Base-by-base conservation (phyloP, 2,797 vertebrate species). In the Cyprinodon diabolis region DNA sequence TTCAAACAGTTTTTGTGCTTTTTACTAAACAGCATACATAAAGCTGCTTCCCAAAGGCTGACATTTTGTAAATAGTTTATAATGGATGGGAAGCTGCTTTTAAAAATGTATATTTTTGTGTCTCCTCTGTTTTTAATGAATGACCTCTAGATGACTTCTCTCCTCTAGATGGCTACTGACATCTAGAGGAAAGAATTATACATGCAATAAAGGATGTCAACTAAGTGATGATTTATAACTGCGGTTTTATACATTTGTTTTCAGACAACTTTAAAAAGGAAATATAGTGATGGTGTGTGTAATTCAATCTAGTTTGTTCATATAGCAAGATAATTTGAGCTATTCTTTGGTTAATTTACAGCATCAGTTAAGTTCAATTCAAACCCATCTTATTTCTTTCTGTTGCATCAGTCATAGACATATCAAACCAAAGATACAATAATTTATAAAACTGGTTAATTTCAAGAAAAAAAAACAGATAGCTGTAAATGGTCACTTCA, bases 181-280 rank as follows among this genome's bases (percentile, higher is more conserved):
- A 89, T 84, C 93, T 92, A 90, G 84, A 81, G 90, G 91, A 72
- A 0, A 57, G n/a, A 49, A 47, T 0, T 65, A 3, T 54, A 71
- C 73, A 49, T 82, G 74, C 85, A 88, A 3, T 65, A 14, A 6
- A 1, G 2, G 5, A 51, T 7, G 19, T 21, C 5, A 19, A 8
- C 49, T 51, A 43, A 43, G 40, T 5, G 40, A 1, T 8, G 4
- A 43, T 43, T 43, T 43, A 5, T 43, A 43, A 43, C 40, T 43
- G 40, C 7, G 40, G 40, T 43, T 43, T 43, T 43, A 43, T 40
- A 11, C 17, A 52, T 52, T 52, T 52, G 4, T 37, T 21, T 12
- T 6, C 4, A 43, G 17, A 62, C 2, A 62, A 62, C 49, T 15
- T 4, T 17, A 51, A 51, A 51, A 51, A 17, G 14, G 48, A 11